These are phyloP conservation scores for Rambutsinella grinnellia DNA, from an alignment of 2,888 invertebrate genomes.

Conservation along the genomic window DNA sequence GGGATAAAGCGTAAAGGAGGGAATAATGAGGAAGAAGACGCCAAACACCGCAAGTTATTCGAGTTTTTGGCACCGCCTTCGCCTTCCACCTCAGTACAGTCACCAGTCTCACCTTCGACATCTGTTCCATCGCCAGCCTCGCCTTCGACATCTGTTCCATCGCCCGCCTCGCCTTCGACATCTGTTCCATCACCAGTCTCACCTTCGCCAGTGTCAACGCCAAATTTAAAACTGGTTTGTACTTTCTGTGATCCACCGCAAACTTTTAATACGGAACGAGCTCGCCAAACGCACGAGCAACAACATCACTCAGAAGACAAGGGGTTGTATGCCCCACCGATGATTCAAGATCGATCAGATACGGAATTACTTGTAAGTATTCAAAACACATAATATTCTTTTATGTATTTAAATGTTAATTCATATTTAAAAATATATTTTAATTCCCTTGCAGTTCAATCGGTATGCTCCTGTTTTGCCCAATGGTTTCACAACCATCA, in stretches of 20 bases:
- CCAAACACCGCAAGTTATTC: background rate
- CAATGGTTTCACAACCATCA: background rate
- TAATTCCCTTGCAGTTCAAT: background rate
- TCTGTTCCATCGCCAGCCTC: background rate
- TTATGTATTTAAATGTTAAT: too few species aligned
- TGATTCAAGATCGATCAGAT: background rate
- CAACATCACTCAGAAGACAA: background rate
- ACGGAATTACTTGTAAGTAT: background rate
- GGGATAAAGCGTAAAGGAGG: background rate
- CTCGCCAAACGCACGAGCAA: background rate
- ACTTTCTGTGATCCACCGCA: background rate
- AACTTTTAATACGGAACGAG: background rate
- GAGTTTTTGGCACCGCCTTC: background rate
- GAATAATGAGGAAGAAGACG: background rate
- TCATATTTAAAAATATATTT: too few species aligned
- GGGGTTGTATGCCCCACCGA: background rate
- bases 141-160: background rate
- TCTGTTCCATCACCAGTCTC: background rate
- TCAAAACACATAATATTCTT: too few species aligned
- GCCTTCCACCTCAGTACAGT: background rate
- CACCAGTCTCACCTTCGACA: background rate
- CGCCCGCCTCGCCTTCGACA: background rate
- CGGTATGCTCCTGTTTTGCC: background rate
- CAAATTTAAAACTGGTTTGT: constrained; percentile 1
- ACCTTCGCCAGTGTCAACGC: background rate